These are phyloP conservation scores for Diadegma fenestrale DNA, from an alignment of 2,888 invertebrate species.

Conservation along the genomic window DNA sequence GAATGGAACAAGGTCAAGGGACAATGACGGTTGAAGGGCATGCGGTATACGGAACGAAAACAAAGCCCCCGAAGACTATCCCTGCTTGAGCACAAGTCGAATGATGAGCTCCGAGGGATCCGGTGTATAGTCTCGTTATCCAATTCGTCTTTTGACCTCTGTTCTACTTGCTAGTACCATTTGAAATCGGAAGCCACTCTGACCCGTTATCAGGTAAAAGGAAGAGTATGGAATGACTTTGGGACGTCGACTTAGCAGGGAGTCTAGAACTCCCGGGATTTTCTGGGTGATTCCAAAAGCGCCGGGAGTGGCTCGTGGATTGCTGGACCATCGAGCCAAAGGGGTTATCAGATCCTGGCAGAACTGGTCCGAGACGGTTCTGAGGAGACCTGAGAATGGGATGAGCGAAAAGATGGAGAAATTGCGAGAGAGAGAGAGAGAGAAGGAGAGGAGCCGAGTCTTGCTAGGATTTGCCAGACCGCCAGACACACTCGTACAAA, in stretches of 20 bases:
- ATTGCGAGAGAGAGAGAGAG: constrained; percentile 5
- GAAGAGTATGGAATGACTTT: neutral
- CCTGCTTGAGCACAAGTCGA: neutral
- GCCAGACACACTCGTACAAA: constrained; percentile 9
- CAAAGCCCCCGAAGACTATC: neutral
- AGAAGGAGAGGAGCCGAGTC: neutral
- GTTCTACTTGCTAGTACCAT: constrained; percentile 7
- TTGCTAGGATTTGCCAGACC: constrained; percentile 29
- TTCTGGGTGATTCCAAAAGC: constrained; percentile 6
- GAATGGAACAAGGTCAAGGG: neutral
- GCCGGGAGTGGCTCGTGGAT: constrained; percentile 41
- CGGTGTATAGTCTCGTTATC: neutral
- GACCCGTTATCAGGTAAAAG: constrained; percentile 8
- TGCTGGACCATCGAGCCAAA: constrained; percentile 34
- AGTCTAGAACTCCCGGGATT: constrained; percentile 19
- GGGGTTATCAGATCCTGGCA: constrained; percentile 53
- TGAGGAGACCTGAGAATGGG: constrained; percentile 4
- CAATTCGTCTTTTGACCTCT: neutral
- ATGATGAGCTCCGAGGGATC: neutral
- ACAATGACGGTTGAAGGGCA: neutral
- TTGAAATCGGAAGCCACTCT: constrained; percentile 9
- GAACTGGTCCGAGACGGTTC: constrained; percentile 38
- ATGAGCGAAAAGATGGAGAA: constrained; percentile 10
- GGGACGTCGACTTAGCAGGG: constrained; percentile 10
- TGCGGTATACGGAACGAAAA: neutral